Evolutionary conservation across 2,113 vertebrate genomes (phyloP), one percentile per base, ranked within the genome.

Genomic region (Tautogolabrus adspersus): DNA sequence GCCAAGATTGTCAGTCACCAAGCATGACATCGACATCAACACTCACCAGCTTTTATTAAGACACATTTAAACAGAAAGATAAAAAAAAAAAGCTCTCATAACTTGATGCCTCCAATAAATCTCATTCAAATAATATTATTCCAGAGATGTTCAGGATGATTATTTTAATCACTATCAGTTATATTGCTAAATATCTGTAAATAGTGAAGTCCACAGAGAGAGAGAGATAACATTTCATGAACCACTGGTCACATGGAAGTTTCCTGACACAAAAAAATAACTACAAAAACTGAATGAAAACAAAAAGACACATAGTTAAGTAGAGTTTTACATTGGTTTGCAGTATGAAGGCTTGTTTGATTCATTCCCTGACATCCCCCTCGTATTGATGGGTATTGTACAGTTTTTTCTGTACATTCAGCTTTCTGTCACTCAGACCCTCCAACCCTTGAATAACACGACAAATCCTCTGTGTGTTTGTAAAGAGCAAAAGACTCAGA

Each of bases 321-420:
- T 77, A 62, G 79, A 91, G 88, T 68, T 87, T 86, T 92, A 93
- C 88, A 90, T 81, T 86, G 84, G 75, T 85, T 92, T 88, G 93
- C 92, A 93, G 88, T 93, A 89, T 89, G 87, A 91, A 85, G 87
- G 85, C 88, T 88, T 75, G 87, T 87, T 81, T 11, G 58, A 85
- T 82, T 78, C 66, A 37, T 84, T 92, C 82, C 87, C 72, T 91
- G 63, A 81, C 75, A 67, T 82, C 61, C 69, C 30, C 54, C 66
- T 79, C 81, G 81, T 72, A 58, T 54, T 47, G 68, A 79, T 82
- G 58, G 81, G 63, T 84, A 72, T 83, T 70, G 22, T 58, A 80
- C 68, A 77, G 59, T 76, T 34, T 34, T 6, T 34, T 83, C 68
- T 52, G 76, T 64, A 15, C 62, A 77, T 75, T 56, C 64, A 65